Evolutionary conservation across 2,797 vertebrate genomes (phyloP).

Genomic region (Carduelis carduelis): DNA sequence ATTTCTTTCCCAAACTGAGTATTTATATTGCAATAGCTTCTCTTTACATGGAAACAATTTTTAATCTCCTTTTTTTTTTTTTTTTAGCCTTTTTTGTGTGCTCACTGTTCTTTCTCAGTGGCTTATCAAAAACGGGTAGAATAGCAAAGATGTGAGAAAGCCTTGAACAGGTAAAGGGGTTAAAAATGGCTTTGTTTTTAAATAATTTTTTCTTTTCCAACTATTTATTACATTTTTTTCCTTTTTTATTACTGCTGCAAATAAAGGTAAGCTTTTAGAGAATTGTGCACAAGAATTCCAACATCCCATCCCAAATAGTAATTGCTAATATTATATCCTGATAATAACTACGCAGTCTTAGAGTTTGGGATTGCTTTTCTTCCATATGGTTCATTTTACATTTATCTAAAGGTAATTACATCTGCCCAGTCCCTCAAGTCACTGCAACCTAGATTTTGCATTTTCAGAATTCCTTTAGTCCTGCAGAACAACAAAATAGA

Average conservation of each 20-base stretch:
- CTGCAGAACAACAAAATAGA: background rate
- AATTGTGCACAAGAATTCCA: background rate
- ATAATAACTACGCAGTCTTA: background rate
- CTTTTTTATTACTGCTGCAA: background rate
- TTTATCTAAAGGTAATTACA: background rate
- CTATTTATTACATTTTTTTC: background rate
- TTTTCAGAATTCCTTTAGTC: conserved; percentile 13
- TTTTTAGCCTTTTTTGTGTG: background rate
- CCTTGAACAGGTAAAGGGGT: background rate
- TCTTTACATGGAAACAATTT: background rate
- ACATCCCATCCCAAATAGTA: background rate
- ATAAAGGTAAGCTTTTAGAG: background rate
- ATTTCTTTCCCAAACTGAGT: background rate
- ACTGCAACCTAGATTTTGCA: background rate
- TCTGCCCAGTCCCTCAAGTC: background rate
- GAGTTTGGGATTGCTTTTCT: background rate
- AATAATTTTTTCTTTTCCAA: background rate
- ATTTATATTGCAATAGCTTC: background rate
- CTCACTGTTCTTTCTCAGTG: background rate
- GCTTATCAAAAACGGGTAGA: background rate
- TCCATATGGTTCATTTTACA: background rate
- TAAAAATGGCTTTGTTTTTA: background rate
- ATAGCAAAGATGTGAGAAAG: background rate
- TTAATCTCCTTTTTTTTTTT: background rate
- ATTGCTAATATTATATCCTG: background rate